Conservation (phyloP, 2,888 invertebrate species). For the Epistrophella euchroma region DNA sequence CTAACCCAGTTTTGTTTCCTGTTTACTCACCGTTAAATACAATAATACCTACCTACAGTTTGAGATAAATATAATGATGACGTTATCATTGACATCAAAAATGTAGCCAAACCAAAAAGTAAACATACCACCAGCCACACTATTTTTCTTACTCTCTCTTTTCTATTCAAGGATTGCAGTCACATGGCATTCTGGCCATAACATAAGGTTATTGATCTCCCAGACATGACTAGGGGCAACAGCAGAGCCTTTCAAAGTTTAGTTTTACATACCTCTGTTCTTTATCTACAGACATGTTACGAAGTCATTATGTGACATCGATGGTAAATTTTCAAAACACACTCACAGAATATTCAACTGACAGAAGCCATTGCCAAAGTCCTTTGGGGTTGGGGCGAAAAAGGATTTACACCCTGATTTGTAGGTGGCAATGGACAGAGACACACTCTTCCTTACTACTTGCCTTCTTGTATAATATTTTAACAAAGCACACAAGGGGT, state of each 20-base stretch:
- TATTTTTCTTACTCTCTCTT: slow-evolving; percentile 1
- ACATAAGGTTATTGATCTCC: slow-evolving; percentile 70
- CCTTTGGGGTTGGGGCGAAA: slow-evolving; percentile 29
- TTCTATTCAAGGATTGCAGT: slow-evolving; percentile 38
- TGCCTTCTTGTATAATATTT: slow-evolving; percentile 49
- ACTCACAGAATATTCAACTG: slow-evolving; percentile 63
- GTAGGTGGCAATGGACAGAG: slow-evolving; percentile 27
- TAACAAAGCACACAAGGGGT: slow-evolving; percentile 36
- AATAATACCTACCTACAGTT: neutral
- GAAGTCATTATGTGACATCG: slow-evolving; percentile 44
- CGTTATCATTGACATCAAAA: slow-evolving; percentile 44
- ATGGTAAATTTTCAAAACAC: slow-evolving; percentile 49
- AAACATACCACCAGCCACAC: slow-evolving; percentile 28
- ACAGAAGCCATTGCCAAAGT: slow-evolving; percentile 67
- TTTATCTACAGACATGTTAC: slow-evolving; percentile 28
- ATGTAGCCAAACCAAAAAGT: slow-evolving; percentile 46
- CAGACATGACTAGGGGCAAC: slow-evolving; percentile 68
- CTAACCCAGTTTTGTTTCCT: slow-evolving; percentile 25
- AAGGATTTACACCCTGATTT: slow-evolving; percentile 38
- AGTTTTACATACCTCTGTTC: slow-evolving; percentile 14
- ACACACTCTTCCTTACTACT: slow-evolving; percentile 4
- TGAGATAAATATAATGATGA: slow-evolving; percentile 39
- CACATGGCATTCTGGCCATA: slow-evolving; percentile 56
- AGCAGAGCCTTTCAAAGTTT: slow-evolving; percentile 56
- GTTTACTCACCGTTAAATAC: slow-evolving; percentile 9